phyloP scores from a whole-genome alignment of 1,140 invertebrate genomes.

The Drosophila fuyamai region DNA sequence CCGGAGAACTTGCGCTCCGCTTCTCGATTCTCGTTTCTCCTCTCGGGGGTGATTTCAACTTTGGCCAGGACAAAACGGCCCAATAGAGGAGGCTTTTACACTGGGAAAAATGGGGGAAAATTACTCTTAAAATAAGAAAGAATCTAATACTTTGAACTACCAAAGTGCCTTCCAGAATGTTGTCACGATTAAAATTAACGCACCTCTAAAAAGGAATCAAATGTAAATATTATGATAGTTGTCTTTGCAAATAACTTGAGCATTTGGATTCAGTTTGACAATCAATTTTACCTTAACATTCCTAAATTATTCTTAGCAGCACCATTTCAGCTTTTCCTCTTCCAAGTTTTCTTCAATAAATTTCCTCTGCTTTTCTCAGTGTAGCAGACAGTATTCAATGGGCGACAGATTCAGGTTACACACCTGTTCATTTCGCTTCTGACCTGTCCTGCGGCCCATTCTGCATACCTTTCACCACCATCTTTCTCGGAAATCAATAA shows the following conservation, averaged over 20 bases:
- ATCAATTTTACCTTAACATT: no score
- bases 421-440: constrained; percentile 57
- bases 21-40: constrained; percentile 3
- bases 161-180: no score
- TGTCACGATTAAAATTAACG: no score
- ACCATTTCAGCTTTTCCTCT: neutral
- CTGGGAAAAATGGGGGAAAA: neutral
- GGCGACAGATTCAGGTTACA: constrained; percentile 60
- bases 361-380: neutral
- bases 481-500: constrained; percentile 8
- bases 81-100: constrained; percentile 14
- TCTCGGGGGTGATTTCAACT: constrained; percentile 28
- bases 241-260: no score
- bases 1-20: constrained; percentile 25
- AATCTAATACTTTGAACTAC: no score
- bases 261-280: no score
- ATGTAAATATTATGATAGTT: no score
- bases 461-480: neutral
- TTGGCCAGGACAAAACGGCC: constrained; percentile 11
- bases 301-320: no score
- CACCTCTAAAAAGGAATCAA: no score
- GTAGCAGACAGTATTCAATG: constrained; percentile 3
- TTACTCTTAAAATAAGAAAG: neutral
- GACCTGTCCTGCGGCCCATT: constrained; percentile 24
- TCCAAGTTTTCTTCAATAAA: neutral